Percentiles rank a stretch among this genome's conserved stretches.
Evolutionary conservation across 2,797 vertebrate species (phyloP).

Genomic region (Oreochromis grahami): DNA sequence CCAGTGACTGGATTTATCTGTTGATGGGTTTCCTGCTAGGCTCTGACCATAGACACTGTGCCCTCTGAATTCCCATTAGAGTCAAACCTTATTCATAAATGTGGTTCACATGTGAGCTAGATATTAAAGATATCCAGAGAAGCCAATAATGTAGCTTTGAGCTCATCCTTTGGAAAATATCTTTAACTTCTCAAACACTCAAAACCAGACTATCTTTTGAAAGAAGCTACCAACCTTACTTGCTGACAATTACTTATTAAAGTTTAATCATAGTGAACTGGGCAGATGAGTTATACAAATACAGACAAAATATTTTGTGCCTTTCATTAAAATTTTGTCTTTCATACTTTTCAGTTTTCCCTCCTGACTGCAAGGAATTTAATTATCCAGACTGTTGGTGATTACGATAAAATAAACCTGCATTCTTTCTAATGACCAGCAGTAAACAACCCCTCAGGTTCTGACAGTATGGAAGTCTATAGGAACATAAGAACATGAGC

Average conservation of each 20-base stretch:
- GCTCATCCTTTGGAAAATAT: not conserved
- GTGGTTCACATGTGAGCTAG: not conserved
- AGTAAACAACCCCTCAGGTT: not conserved
- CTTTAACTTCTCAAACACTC: not conserved
- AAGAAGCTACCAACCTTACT: not conserved
- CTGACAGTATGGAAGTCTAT: not conserved
- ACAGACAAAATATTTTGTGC: not conserved
- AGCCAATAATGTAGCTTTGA: not conserved
- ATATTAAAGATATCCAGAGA: not conserved
- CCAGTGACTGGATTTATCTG: not conserved
- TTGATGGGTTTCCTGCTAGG: not conserved
- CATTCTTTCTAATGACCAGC: not conserved
- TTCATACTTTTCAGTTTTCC: not conserved
- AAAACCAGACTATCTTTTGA: not conserved
- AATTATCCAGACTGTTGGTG: not conserved
- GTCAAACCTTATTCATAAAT: not conserved
- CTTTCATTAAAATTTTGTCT: not conserved
- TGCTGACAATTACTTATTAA: not conserved
- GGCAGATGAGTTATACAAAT: not conserved
- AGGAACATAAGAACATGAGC: not conserved
- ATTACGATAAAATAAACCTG: not conserved
- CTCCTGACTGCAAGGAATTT: not conserved
- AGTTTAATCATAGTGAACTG: not conserved
- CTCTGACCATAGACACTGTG: not conserved
- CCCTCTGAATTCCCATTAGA: not conserved